phyloP scores from a whole-genome alignment of 2,888 invertebrate species.

The Linnaemya vulpina region DNA sequence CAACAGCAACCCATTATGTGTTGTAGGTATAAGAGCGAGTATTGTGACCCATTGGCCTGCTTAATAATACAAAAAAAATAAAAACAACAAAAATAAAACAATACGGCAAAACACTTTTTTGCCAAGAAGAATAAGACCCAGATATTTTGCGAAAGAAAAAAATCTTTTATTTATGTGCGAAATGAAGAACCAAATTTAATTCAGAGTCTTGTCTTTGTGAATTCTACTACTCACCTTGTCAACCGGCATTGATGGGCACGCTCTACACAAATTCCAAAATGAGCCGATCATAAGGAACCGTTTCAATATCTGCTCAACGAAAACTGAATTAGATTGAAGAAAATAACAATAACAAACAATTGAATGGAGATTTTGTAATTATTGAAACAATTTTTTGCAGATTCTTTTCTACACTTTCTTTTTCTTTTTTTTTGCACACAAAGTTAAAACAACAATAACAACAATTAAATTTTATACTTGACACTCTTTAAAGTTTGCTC shows the following conservation, averaged over 20 bases:
- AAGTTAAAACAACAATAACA: slow-evolving; percentile 61
- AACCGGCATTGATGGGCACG: slow-evolving; percentile 98
- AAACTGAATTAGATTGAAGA: slow-evolving; percentile 70
- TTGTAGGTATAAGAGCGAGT: slow-evolving; percentile 36
- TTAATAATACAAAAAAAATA: slow-evolving; percentile 47
- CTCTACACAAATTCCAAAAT: slow-evolving; percentile 98
- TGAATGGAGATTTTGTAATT: slow-evolving; percentile 53
- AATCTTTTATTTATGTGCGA: slow-evolving; percentile 20
- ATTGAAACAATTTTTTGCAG: slow-evolving; percentile 33
- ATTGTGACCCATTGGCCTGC: slow-evolving; percentile 73
- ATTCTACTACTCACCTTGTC: slow-evolving; percentile 90
- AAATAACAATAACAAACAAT: slow-evolving; percentile 71
- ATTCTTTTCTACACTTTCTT: slow-evolving; percentile 17
- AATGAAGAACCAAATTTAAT: not conserved
- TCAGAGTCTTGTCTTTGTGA: not conserved
- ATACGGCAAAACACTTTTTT: not conserved
- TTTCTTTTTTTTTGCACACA: slow-evolving; percentile 30
- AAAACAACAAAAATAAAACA: slow-evolving; percentile 40
- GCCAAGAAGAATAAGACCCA: slow-evolving; percentile 22
- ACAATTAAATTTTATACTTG: slow-evolving; percentile 41
- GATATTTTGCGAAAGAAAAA: not conserved
- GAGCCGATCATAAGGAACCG: slow-evolving; percentile 94
- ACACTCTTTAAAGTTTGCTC: slow-evolving; percentile 14
- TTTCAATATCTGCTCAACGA: slow-evolving; percentile 74
- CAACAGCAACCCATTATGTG: slow-evolving; percentile 40